Conservation (phyloP, 1,140 invertebrate genomes). For the Drosophila murphyi region DNA sequence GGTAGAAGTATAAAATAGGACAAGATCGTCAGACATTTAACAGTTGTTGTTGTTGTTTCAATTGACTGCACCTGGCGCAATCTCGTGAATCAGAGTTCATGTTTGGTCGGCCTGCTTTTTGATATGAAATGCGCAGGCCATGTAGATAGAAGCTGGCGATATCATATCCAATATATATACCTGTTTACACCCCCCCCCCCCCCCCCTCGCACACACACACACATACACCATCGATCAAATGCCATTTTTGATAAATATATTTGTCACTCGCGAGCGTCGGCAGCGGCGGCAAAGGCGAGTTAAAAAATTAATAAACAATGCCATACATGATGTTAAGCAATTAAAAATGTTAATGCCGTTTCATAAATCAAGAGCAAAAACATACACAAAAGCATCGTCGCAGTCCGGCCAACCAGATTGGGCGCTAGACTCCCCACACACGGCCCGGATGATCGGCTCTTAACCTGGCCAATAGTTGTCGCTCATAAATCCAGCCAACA, state of each 20-base stretch:
- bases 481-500: conserved; percentile 75
- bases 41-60: conserved; percentile 10
- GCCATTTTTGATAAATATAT: conserved; percentile 82
- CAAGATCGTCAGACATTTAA: conserved; percentile 28
- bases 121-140: conserved; percentile 55
- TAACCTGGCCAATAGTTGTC: conserved; percentile 72
- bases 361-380: conserved; percentile 76
- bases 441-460: conserved; percentile 44
- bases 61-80: conserved; percentile 42
- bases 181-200: conserved; percentile 35
- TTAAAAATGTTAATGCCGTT: conserved; percentile 84
- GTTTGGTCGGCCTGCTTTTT: conserved; percentile 41
- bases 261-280: conserved; percentile 63
- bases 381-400: conserved; percentile 49
- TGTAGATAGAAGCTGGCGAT: conserved; percentile 45
- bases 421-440: conserved; percentile 44
- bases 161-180: conserved; percentile 43
- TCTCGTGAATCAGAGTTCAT: conserved; percentile 45
- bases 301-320: conserved; percentile 83
- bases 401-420: conserved; percentile 71
- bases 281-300: conserved; percentile 46
- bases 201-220: not conserved
- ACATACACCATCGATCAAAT: conserved; percentile 18
- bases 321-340: conserved; percentile 83
- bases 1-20: not conserved